These are phyloP conservation scores for Cherax destructor DNA, from an alignment of 1,140 invertebrate species.

Conservation along the genomic window DNA sequence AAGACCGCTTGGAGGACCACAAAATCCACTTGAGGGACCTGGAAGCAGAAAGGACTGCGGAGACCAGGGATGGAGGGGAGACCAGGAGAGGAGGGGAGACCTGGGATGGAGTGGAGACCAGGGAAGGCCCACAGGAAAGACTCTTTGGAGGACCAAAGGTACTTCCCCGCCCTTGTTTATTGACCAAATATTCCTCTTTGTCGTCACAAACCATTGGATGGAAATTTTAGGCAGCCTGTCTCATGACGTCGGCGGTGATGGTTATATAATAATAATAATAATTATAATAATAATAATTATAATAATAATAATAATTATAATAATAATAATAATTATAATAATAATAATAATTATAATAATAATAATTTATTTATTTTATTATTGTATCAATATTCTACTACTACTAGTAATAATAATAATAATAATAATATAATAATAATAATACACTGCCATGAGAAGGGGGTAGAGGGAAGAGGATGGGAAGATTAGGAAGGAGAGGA, in stretches of 20 bases:
- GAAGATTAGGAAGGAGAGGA: neutral
- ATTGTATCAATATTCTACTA: too few species aligned
- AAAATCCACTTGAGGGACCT: too few species aligned
- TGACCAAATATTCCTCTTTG: conserved; percentile 52
- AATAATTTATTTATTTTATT: too few species aligned
- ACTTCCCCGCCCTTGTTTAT: conserved; percentile 29
- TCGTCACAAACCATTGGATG: conserved; percentile 41
- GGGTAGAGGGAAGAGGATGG: neutral
- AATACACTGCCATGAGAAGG: neutral
- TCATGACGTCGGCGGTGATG: neutral
- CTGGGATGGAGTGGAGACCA: neutral
- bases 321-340: conserved; percentile 1
- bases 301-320: conserved; percentile 2
- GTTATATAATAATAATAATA: neutral
- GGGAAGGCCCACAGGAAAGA: neutral
- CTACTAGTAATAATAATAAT: too few species aligned
- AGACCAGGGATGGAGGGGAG: too few species aligned
- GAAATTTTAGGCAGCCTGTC: conserved; percentile 39
- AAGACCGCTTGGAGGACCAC: too few species aligned
- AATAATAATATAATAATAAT: conserved; percentile 7
- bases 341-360: neutral
- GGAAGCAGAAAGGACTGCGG: too few species aligned
- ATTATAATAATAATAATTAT: neutral
- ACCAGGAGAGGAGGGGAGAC: neutral
- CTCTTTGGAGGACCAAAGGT: neutral